A percentile compares a stretch with the other conserved stretches of the same genome.
Conservation (phyloP, 1,140 invertebrate genomes). For the Eubasilissa regina region DNA sequence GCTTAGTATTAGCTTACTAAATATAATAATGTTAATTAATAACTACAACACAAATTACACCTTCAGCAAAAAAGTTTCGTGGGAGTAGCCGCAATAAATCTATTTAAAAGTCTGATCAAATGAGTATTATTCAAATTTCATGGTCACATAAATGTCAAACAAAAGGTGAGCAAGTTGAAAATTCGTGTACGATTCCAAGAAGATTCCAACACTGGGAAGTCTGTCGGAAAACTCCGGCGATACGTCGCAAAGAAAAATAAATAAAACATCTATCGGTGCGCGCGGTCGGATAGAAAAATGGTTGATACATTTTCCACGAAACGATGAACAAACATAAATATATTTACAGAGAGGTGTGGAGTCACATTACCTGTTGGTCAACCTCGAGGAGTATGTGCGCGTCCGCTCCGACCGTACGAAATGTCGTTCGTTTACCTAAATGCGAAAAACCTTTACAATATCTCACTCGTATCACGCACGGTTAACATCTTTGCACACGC, state of each 20-base stretch:
- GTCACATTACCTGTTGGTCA: conserved; percentile 11
- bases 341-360: neutral
- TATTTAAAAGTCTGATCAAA: conserved; percentile 47
- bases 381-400: neutral
- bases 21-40: no score
- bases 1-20: no score
- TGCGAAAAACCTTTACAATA: conserved; percentile 19
- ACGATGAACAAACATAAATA: neutral
- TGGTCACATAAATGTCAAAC: conserved; percentile 43
- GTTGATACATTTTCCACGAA: conserved; percentile 5
- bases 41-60: no score
- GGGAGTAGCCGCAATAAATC: conserved; percentile 4
- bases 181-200: neutral
- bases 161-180: conserved; percentile 9
- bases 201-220: conserved; percentile 6
- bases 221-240: no score
- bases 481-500: conserved; percentile 24
- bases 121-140: conserved; percentile 33
- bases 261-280: no score
- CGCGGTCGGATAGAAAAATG: neutral
- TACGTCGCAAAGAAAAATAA: no score
- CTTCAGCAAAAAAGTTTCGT: neutral
- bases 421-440: conserved; percentile 24
- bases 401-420: conserved; percentile 20
- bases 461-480: conserved; percentile 25